Evolutionary conservation across 2,888 invertebrate species (phyloP).

Genomic region (Masnerella sp.): DNA sequence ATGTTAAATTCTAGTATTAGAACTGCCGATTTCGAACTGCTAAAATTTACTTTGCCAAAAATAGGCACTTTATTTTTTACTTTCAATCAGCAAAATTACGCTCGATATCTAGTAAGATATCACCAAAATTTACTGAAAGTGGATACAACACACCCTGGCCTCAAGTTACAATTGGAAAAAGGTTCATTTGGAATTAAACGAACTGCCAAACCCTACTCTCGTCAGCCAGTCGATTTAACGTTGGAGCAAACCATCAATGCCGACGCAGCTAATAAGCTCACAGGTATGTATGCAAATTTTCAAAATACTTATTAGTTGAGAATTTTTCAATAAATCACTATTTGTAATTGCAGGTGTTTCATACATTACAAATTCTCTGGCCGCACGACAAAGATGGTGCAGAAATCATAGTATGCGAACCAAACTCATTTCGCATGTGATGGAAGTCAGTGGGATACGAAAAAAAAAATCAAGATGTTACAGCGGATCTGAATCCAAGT

Average conservation of each 20-base stretch:
- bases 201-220: constrained; percentile 63
- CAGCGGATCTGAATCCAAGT: constrained; percentile 61
- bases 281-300: too few species aligned
- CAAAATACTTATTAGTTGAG: too few species aligned
- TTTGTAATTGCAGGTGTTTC: too few species aligned
- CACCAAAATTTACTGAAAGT: too few species aligned
- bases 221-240: constrained; percentile 62
- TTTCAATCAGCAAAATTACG: too few species aligned
- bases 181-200: constrained; percentile 69
- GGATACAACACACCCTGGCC: too few species aligned
- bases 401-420: constrained; percentile 44
- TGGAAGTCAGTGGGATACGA: constrained; percentile 61
- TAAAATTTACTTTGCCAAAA: constrained; percentile 65
- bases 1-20: constrained; percentile 66
- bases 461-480: constrained; percentile 63
- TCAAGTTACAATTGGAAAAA: constrained; percentile 67
- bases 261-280: constrained; percentile 63
- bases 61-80: too few species aligned
- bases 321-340: too few species aligned
- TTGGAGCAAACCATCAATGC: constrained; percentile 64
- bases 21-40: constrained; percentile 66
- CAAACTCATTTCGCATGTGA: constrained; percentile 62
- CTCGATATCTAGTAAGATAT: too few species aligned
- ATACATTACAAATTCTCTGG: constrained; percentile 32
- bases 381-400: constrained; percentile 49